Base-by-base conservation (phyloP, 2,888 invertebrate species). In the Lacanobia wlatinum region DNA sequence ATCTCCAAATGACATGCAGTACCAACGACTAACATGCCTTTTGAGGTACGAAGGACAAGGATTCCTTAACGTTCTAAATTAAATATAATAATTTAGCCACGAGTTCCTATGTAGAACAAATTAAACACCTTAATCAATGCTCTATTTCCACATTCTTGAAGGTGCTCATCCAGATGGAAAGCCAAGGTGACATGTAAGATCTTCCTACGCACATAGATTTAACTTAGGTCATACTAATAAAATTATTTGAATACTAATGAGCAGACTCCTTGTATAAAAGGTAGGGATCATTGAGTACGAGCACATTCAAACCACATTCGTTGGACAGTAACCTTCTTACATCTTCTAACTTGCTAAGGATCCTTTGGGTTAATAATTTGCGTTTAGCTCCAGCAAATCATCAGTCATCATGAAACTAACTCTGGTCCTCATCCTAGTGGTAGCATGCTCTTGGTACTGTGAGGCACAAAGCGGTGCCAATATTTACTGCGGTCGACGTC, bases 171-270 rank as follows among this genome's bases (percentile, higher is more conserved):
- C 65, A 63, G 2, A 21, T 59, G 18, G 23, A 69, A 76, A 80
- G 1, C 38, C 59, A 69, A 56, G 55, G 38, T 63, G 68, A 63
- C 43, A 67, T 28, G 14, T 59, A 18, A 59, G 56, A 64, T 66
- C 43, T 76, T 40, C 72, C 48, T 68, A 80, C 72, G 61, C 56
- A 55, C 52, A 48, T 58, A 62, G 14, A 52, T 53, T 59, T 69
- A 46, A 68, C 61, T 66, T 18, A 55, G 23, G 16, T 43, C 62
- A 48, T 63, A 46, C 59, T 43, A 34, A 66, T 72, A 69, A 69
- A 72, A 53, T 69, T 48, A n/a, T 68, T 60, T 76, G 79, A 68
- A 82, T 82, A 82, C 65, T 70, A 72, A 82, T 76, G 56, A 70
- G 21, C 50, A 63, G 0, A n/a, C 34, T 62, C 40, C 65, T 56